Evolutionary conservation across 2,888 invertebrate genomes (phyloP).

Genomic region (Chrysolina haemoptera): DNA sequence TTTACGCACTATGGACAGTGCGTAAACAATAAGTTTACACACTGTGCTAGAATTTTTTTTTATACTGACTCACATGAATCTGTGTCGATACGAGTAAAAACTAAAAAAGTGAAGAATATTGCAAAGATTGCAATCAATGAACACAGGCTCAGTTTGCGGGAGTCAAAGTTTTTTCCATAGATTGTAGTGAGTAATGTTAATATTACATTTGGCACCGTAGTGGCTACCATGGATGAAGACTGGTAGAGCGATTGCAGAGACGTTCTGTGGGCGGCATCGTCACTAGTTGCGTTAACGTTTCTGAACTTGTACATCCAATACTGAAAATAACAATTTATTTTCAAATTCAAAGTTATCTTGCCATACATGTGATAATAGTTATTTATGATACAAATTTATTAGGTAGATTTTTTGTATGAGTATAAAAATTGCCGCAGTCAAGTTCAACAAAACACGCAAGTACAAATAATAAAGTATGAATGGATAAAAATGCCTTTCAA

Average conservation of each 20-base stretch:
- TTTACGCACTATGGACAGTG: too few relatives aligned
- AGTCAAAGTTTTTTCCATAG: background rate
- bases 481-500: too few relatives aligned
- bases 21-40: too few relatives aligned
- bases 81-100: constrained; percentile 14
- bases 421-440: too few relatives aligned
- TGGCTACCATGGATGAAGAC: constrained; percentile 13
- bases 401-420: too few relatives aligned
- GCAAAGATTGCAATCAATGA: background rate
- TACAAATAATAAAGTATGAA: too few relatives aligned
- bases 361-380: too few relatives aligned
- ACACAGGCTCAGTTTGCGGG: background rate
- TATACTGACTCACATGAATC: constrained; percentile 15
- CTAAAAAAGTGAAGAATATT: constrained; percentile 3
- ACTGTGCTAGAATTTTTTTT: too few relatives aligned
- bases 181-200: background rate
- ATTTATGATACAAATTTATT: too few relatives aligned
- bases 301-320: constrained; percentile 30
- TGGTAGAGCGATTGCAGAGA: constrained; percentile 20
- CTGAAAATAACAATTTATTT: constrained; percentile 6
- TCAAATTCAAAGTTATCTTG: too few relatives aligned
- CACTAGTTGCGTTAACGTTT: background rate
- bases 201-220: background rate
- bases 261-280: background rate
- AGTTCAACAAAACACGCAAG: too few relatives aligned